These are phyloP conservation scores for Orientallactaga bullata DNA, from an alignment of 2,113 vertebrate genomes.

Conservation along the genomic window DNA sequence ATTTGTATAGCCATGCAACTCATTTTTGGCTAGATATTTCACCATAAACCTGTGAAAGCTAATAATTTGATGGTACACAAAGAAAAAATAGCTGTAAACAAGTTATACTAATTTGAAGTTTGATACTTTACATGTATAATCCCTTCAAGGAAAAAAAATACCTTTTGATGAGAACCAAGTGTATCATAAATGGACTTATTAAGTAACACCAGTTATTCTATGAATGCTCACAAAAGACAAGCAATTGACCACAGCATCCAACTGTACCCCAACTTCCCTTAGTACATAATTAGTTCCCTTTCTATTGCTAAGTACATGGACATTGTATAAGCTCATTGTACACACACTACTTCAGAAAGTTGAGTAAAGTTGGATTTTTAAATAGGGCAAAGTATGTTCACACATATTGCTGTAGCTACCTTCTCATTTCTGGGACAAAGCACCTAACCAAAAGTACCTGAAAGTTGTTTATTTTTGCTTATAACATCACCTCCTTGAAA, in stretches of 20 bases:
- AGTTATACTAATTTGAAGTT: constrained; percentile 87
- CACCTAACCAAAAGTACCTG: no score
- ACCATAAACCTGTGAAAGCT: constrained; percentile 78
- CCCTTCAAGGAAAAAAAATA: constrained; percentile 78
- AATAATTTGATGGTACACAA: constrained; percentile 81
- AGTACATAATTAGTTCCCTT: constrained; percentile 82
- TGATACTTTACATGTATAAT: constrained; percentile 79
- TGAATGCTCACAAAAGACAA: constrained; percentile 83
- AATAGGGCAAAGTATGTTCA: constrained; percentile 66
- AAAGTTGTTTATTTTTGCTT: no score
- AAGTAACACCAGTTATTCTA: constrained; percentile 84
- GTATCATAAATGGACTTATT: constrained; percentile 83
- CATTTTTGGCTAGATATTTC: constrained; percentile 78
- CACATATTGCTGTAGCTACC: neutral
- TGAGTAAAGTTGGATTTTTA: constrained; percentile 61
- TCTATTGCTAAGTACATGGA: constrained; percentile 78
- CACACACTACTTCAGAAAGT: neutral
- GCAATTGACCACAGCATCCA: constrained; percentile 87
- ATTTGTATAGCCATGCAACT: constrained; percentile 70
- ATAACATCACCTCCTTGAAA: no score
- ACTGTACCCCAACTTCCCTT: constrained; percentile 82
- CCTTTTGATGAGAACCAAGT: constrained; percentile 83
- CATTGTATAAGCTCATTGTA: constrained; percentile 65
- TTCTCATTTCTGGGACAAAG: no score
- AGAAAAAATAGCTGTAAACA: constrained; percentile 85